Base-by-base conservation (phyloP, 2,888 invertebrate genomes). In the Cancer borealis region DNA sequence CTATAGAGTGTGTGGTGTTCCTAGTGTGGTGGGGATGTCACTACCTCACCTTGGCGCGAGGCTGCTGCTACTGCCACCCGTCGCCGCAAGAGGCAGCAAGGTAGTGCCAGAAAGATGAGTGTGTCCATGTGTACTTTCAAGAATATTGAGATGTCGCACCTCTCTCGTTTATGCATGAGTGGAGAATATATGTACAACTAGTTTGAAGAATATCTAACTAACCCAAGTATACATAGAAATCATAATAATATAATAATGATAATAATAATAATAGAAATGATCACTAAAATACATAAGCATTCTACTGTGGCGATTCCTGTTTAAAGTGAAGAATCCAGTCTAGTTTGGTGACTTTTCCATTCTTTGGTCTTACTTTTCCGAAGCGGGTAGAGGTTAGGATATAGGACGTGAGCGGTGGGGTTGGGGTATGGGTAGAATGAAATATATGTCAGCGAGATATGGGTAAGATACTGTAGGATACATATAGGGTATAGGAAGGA, bases 11-110 rank as follows among this genome's bases (percentile, higher is more conserved):
- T 21, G 26, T 84, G 84, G 84, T 84, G 84, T 30, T 84, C 39
- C 39, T 84, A 39, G 12, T 39, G 84, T 84, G 84, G 84, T 10
- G 0, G 39, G 17, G 17, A 39, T 84, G 84, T 84, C 84, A 84
- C 39, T 84, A 84, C 84, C 84, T 84, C 84, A 84, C 84, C 84
- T 84, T 39, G 84, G 39, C 30, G 39, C 84, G 30, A 84, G 30
- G 84, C 30, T 84, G 84, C 39, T 39, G 84, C 39, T 39, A 14
- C 30, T 39, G 84, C 84, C 84, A 84, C 84, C 10, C 39, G 84
- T 84, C 10, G 84, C 84, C 84, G 39, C 17, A 12, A 84, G 84
- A 84, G 84, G 84, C 84, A 84, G 39, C 84, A 10, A 39, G 8
- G 30, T 14, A 17, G 84, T 39, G 17, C 84, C 84, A 39, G 84